Base-by-base conservation (phyloP, 2,113 vertebrate genomes). In the Odobenus rosmarus region DNA sequence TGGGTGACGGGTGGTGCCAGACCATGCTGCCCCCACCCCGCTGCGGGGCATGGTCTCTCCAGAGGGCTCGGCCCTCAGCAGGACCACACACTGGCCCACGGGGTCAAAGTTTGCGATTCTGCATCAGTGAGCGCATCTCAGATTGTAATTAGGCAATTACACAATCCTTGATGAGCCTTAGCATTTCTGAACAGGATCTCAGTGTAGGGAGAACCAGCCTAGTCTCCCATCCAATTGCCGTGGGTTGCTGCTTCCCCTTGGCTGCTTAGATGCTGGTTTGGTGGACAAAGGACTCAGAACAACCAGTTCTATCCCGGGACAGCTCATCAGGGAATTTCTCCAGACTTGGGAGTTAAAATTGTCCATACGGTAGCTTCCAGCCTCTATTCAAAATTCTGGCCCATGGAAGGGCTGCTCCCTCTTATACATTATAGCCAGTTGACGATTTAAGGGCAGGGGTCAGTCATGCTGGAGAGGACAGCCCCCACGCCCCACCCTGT, bases 71-170 rank as follows among this genome's bases (percentile, higher is more conserved):
- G 46, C 79, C 59, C 76, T 55, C 24, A 1, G 33, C 36, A 11
- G 67, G n/a, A 33, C 21, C 11, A 7, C 2, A 2, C 11, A 0
- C n/a, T 1, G 0, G 33, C 31, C 85, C 1, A 0, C 13, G 1
- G 83, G 10, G 4, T 5, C 7, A 2, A 33, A 4, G 51, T 6
- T 2, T 15, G 51, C 0, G 0, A 11, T 15, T 28, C 88, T 26
- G 24, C 26, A 0, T 0, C 1, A 39, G 36, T 9, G 39, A 3
- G 1, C n/a, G n/a, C 26, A 3, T 19, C 46, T 21, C 33, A 0
- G 62, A 21, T 0, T 1, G 9, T 11, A 10, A 42, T 0, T 0
- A 7, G 46, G n/a, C 12, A 16, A 39, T 18, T 42, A 28, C 33
- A 4, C 61, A 53, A 24, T 14, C 49, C 33, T 2, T 1, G 15